Base-by-base conservation (phyloP, 2,888 invertebrate genomes). In the Chaitophorus viminalis region DNA sequence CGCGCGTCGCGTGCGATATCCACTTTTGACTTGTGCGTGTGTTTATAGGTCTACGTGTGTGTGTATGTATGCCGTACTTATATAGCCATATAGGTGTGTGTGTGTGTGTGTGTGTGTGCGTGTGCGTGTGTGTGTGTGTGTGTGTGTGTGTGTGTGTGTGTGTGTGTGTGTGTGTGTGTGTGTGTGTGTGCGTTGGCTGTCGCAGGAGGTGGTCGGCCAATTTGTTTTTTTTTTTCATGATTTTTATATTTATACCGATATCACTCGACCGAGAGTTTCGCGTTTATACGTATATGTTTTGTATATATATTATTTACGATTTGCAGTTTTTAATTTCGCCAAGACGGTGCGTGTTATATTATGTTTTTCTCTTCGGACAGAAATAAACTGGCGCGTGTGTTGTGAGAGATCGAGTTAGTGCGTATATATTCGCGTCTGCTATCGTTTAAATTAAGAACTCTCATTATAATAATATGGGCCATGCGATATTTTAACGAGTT, bases 1-100 rank as follows among this genome's bases (percentile, higher is more conserved):
- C 52, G 74, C 36, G 82, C 82, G 46, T 29, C 65, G 39, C 39
- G 68, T 39, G 81, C 65, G 52, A 29, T 60, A 60, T 52, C 17
- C 17, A 52, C 17, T 52, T 14, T 52, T 17, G 11, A 60, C 21
- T 60, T 60, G 60, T 60, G 25, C 9, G 25, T 21, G 25, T 60
- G 25, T 60, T 18, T 6, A 25, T 8, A 11, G 21, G 6, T 60
- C 21, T 18, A 3, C 6, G 6, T 60, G 25, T 60, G 60, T 60
- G 25, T n/a, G n/a, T n/a, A n/a, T n/a, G n/a, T n/a, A n/a, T n/a
- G n/a, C n/a, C n/a, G n/a, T n/a, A n/a, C n/a, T n/a, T n/a, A n/a
- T n/a, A n/a, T n/a, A n/a, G n/a, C n/a, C n/a, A n/a, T n/a, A n/a
- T n/a, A n/a, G n/a, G n/a, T n/a, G n/a, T n/a, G n/a, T 54, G 21